Evolutionary conservation across 2,888 invertebrate genomes (phyloP), one percentile per base, ranked within the genome.

Genomic region (Caenorhabditis afra): DNA sequence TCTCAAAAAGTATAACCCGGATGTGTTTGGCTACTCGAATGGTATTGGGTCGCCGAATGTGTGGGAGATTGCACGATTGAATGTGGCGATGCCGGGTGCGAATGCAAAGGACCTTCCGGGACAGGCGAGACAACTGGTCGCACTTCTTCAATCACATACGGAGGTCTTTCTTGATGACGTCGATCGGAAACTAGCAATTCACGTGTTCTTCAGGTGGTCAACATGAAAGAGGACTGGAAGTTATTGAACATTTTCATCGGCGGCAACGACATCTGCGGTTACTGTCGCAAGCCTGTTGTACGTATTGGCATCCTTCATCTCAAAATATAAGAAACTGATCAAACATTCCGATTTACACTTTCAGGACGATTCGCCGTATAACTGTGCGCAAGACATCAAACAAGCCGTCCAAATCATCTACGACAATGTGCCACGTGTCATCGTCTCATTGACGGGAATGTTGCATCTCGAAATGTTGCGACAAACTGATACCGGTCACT

Each of bases 1-100:
- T 87, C 91, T 94, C 61, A 93, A 94, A 92, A 93, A 94, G 91
- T 94, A 93, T 91, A 94, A 94, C 89, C 93, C 94, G 0, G 91
- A 92, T 61, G 88, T 94, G 59, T 93, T 93, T 0, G 94, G 94
- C 0, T 94, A 93, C 90, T 94, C 94, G 20, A 93, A 93, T 0
- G 94, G 94, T 65, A 94, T 93, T 0, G 94, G 87, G 10, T 80
- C 85, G 4, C 78, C 83, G 12, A 84, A 84, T 66, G 81, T 81
- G 18, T 86, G 84, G 85, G 79, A 85, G 59, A 74, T 83, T 39
- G 74, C 86, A 12, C 52, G 79, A 14, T 68, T 86, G 59, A 86
- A 85, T 55, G 79, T 76, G 3, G 86, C 79, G 10, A 66, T 86
- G 37, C 86, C 86, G 1, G 85, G 85, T 3, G 86, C 85, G 11